A percentile compares a stretch with the other conserved stretches of the same genome.
These are phyloP conservation scores for Neuroscelio doddi DNA, from an alignment of 2,888 invertebrate species.

Conservation along the genomic window DNA sequence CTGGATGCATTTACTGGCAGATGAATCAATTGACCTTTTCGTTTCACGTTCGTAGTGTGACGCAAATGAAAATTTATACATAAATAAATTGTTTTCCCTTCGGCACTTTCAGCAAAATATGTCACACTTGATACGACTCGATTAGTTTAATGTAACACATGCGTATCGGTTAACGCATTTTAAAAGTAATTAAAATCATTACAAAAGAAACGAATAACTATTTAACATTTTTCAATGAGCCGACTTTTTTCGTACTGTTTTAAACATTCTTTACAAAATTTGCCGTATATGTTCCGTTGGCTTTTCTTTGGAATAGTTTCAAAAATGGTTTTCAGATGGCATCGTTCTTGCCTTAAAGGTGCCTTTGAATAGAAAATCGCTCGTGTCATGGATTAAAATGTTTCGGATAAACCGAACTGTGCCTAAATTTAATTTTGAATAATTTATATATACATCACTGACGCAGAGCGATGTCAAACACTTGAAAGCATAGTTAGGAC, in stretches of 20 bases:
- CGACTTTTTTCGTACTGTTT: too few relatives aligned
- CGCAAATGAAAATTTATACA: not conserved
- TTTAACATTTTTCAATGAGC: too few relatives aligned
- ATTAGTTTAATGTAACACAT: not conserved
- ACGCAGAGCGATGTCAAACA: not conserved
- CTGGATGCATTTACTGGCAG: not conserved
- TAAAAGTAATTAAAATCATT: too few relatives aligned
- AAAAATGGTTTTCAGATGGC: too few relatives aligned
- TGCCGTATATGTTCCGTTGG: too few relatives aligned
- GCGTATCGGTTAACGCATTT: not conserved
- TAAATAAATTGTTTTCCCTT: not conserved
- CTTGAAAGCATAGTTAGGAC: not conserved
- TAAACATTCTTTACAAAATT: too few relatives aligned
- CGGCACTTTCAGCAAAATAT: not conserved
- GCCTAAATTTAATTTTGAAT: not conserved
- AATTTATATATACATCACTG: not conserved
- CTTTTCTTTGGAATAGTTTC: too few relatives aligned
- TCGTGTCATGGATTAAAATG: too few relatives aligned
- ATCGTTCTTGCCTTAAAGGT: too few relatives aligned
- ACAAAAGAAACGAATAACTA: too few relatives aligned
- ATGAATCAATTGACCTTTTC: slow-evolving; percentile 1
- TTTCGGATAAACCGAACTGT: too few relatives aligned
- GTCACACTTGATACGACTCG: not conserved
- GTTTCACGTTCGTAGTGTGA: not conserved
- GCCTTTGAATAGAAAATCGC: too few relatives aligned